Evolutionary conservation across 2,888 invertebrate genomes (phyloP).

Genomic region (Lutraria lutraria): DNA sequence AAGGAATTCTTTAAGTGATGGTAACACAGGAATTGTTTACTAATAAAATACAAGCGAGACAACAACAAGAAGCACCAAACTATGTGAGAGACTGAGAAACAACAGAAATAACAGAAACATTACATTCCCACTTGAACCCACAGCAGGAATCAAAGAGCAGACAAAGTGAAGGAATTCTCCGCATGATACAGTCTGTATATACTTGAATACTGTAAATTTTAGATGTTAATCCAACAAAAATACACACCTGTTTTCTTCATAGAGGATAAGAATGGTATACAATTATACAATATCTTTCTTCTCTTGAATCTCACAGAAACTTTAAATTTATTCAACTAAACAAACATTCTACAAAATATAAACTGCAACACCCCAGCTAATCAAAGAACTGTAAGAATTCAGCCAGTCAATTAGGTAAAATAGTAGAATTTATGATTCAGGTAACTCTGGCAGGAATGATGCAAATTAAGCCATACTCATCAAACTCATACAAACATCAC

Average conservation of each 20-base stretch:
- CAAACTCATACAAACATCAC: no score
- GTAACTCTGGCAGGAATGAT: no score
- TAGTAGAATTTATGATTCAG: no score
- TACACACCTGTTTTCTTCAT: conserved; percentile 21
- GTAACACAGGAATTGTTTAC: conserved; percentile 18
- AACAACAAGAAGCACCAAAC: neutral
- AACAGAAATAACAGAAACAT: neutral
- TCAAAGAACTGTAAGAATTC: neutral
- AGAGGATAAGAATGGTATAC: neutral
- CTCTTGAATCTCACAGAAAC: neutral
- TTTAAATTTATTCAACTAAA: neutral
- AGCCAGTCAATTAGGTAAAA: neutral
- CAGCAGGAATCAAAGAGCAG: conserved; percentile 9
- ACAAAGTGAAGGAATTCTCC: neutral
- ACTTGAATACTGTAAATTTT: conserved; percentile 11
- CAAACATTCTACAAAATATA: neutral
- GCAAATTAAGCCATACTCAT: no score
- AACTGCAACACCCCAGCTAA: neutral
- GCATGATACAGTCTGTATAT: conserved; percentile 17
- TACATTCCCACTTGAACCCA: neutral
- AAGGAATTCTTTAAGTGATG: neutral
- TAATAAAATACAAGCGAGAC: neutral
- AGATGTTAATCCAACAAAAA: conserved; percentile 25
- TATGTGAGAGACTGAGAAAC: neutral
- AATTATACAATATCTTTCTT: neutral